phyloP scores from a whole-genome alignment of 1,140 invertebrate genomes.

The Frieseomelitta varia region DNA sequence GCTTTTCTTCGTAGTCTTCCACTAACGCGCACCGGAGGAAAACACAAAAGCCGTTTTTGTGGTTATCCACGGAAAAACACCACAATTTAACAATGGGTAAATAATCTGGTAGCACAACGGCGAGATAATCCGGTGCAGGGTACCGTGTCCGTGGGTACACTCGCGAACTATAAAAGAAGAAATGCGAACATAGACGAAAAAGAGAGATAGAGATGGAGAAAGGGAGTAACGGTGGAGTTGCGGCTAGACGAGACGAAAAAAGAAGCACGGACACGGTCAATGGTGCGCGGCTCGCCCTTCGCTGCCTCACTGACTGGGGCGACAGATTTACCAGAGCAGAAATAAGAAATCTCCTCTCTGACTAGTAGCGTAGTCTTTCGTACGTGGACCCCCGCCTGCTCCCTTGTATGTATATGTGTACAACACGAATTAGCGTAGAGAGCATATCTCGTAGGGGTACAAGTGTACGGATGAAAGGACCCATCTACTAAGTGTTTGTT shows the following conservation, averaged over 20 bases:
- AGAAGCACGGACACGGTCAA: slow-evolving; percentile 72
- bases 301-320: slow-evolving; percentile 80
- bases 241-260: slow-evolving; percentile 61
- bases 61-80: slow-evolving; percentile 22
- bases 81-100: slow-evolving; percentile 25
- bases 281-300: slow-evolving; percentile 78
- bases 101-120: slow-evolving; percentile 24
- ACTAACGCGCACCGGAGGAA: slow-evolving; percentile 13
- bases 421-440: background rate
- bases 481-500: slow-evolving; percentile 4
- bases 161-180: background rate
- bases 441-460: background rate
- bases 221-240: background rate
- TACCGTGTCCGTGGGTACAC: slow-evolving; percentile 9
- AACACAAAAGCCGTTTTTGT: slow-evolving; percentile 12
- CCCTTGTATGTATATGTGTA: background rate
- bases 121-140: slow-evolving; percentile 27
- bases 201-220: slow-evolving; percentile 4
- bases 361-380: slow-evolving; percentile 59
- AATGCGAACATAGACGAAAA: background rate
- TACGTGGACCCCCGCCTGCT: slow-evolving; percentile 22
- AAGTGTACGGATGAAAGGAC: background rate
- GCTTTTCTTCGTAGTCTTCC: slow-evolving; percentile 18
- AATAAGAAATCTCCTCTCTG: slow-evolving; percentile 80
- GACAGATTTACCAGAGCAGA: slow-evolving; percentile 82